Conservation (phyloP, 1,140 invertebrate species). For the Drosophila suzukii region DNA sequence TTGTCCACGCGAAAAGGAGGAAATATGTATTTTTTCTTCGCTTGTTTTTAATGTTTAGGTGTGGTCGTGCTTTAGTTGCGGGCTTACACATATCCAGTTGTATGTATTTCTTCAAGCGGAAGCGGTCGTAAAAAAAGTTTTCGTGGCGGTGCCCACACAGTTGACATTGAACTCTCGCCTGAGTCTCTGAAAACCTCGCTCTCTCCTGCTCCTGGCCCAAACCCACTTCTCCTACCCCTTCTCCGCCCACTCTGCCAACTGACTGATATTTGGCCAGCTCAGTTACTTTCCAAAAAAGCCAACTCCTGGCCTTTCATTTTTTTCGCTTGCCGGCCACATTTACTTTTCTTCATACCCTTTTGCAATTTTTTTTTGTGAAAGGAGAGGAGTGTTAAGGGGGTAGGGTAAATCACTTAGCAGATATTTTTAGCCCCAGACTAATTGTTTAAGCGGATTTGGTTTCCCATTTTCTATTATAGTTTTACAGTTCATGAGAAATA, state of each 20-base stretch:
- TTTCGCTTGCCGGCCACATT: conserved; percentile 42
- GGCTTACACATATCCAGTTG: conserved; percentile 54
- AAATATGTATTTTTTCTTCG: conserved; percentile 51
- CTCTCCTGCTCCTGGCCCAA: conserved; percentile 10
- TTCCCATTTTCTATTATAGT: not conserved
- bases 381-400: conserved; percentile 11
- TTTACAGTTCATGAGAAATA: not conserved
- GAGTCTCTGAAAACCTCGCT: conserved; percentile 17
- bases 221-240: not conserved
- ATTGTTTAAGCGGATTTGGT: conserved; percentile 2
- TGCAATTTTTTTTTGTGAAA: conserved; percentile 29
- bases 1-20: conserved; percentile 37
- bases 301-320: conserved; percentile 78
- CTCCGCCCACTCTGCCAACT: not conserved
- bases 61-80: conserved; percentile 69
- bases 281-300: conserved; percentile 75
- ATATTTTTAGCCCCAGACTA: not conserved
- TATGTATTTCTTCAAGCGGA: conserved; percentile 49
- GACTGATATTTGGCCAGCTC: conserved; percentile 36
- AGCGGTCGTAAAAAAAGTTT: conserved; percentile 59
- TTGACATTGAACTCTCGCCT: conserved; percentile 76
- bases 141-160: conserved; percentile 54
- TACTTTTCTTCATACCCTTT: conserved; percentile 55
- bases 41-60: conserved; percentile 73
- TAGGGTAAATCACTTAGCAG: conserved; percentile 1